phyloP scores from a whole-genome alignment of 1,140 invertebrate species.

The Ceratosolen solmsi region DNA sequence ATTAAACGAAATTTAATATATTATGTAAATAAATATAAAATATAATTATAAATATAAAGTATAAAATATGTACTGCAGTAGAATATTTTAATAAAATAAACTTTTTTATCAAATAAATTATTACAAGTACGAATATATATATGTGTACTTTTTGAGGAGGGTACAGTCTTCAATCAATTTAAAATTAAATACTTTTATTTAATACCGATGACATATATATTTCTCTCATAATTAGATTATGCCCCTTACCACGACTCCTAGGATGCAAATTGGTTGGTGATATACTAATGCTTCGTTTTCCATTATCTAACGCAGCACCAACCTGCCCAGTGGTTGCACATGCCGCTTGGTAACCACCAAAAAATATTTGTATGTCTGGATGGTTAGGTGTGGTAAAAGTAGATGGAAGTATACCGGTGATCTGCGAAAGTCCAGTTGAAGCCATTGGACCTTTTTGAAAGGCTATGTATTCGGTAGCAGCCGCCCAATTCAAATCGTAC shows the following conservation, averaged over 20 bases:
- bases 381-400: constrained; percentile 74
- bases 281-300: constrained; percentile 73
- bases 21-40: too few relatives aligned
- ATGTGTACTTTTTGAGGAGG: too few relatives aligned
- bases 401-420: constrained; percentile 78
- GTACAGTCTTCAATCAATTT: too few relatives aligned
- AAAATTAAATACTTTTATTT: too few relatives aligned
- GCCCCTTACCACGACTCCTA: constrained; percentile 71
- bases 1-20: too few relatives aligned
- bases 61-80: too few relatives aligned
- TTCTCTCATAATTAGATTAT: not conserved
- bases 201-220: too few relatives aligned
- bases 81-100: too few relatives aligned
- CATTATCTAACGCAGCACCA: constrained; percentile 74
- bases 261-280: constrained; percentile 74
- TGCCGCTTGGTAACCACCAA: constrained; percentile 78
- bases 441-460: constrained; percentile 77
- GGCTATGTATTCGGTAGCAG: constrained; percentile 77
- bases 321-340: constrained; percentile 76
- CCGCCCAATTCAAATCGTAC: constrained; percentile 77
- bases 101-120: too few relatives aligned
- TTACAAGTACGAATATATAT: too few relatives aligned
- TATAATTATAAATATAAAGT: too few relatives aligned
- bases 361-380: constrained; percentile 81
- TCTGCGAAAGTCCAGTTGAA: constrained; percentile 77